Conservation (phyloP, 2,797 vertebrate genomes). For the Lithobates pipiens region DNA sequence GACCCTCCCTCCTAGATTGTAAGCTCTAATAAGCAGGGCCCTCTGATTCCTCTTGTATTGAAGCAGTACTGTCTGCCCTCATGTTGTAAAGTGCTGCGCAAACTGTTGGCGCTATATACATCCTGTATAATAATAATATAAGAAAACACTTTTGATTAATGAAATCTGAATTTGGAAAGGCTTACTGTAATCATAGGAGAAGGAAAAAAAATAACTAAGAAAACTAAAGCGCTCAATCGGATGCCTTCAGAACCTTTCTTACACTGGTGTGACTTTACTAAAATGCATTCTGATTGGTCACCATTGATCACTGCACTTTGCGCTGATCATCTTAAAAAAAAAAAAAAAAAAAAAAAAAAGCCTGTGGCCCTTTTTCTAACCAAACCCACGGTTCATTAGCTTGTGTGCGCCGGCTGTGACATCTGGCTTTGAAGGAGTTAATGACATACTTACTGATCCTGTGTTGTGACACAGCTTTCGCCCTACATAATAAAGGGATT, state of each 20-base stretch:
- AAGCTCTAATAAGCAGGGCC: too few relatives aligned
- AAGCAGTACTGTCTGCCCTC: too few relatives aligned
- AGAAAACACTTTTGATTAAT: too few relatives aligned
- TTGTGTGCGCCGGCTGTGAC: background rate
- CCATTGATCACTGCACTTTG: background rate
- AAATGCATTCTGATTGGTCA: background rate
- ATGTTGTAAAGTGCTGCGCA: too few relatives aligned
- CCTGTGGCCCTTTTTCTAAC: background rate
- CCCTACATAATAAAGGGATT: conserved; percentile 28
- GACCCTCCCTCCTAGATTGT: too few relatives aligned
- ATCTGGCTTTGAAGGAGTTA: conserved; percentile 5
- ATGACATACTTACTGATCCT: background rate
- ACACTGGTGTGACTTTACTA: background rate
- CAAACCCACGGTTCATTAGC: background rate
- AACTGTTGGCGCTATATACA: too few relatives aligned
- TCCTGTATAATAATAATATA: too few relatives aligned
- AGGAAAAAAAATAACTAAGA: background rate
- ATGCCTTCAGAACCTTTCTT: background rate
- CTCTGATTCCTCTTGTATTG: too few relatives aligned
- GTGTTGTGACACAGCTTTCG: conserved; percentile 17
- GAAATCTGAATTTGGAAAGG: too few relatives aligned
- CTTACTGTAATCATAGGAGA: too few relatives aligned
- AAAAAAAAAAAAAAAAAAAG: too few relatives aligned
- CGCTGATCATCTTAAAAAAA: too few relatives aligned
- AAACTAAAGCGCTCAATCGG: background rate